phyloP scores from a whole-genome alignment of 2,113 vertebrate genomes.

The Myotis davidii region DNA sequence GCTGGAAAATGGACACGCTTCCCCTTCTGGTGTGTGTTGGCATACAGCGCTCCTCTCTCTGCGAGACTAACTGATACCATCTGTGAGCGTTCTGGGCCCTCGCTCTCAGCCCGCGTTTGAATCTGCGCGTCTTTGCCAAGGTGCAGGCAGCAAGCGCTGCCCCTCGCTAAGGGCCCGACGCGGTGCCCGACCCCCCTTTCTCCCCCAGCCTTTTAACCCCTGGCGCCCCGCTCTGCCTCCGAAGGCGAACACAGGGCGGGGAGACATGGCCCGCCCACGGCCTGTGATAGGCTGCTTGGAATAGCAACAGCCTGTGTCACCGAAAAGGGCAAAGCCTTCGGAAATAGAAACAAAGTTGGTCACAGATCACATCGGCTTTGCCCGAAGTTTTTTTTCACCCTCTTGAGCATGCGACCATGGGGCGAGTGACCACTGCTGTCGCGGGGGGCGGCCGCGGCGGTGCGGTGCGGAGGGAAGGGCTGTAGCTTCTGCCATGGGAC shows the following conservation, averaged over 20 bases:
- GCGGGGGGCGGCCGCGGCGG: neutral
- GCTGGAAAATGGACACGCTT: constrained; percentile 23
- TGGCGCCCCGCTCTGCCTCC: constrained; percentile 43
- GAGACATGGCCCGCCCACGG: constrained; percentile 82
- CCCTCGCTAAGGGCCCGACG: neutral
- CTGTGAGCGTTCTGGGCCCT: neutral
- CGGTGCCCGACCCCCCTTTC: neutral
- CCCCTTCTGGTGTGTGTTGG: constrained; percentile 37
- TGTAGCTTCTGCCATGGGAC: constrained; percentile 74
- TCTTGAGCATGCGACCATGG: constrained; percentile 80
- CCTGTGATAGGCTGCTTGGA: constrained; percentile 87
- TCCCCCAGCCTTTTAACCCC: constrained; percentile 58
- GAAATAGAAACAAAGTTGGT: constrained; percentile 89
- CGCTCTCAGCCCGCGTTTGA: constrained; percentile 26
- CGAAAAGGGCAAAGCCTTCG: constrained; percentile 87
- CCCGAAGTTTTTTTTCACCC: constrained; percentile 65
- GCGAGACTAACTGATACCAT: neutral
- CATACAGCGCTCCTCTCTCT: constrained; percentile 22
- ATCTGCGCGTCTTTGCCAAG: constrained; percentile 43
- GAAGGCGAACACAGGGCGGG: constrained; percentile 39
- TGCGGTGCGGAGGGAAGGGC: neutral
- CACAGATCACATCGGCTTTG: constrained; percentile 81
- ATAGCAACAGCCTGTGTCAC: constrained; percentile 88
- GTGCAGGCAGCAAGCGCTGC: neutral
- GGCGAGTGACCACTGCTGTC: neutral